Evolutionary conservation across 2,797 vertebrate genomes (phyloP).

Genomic region (Limosa lapponica): DNA sequence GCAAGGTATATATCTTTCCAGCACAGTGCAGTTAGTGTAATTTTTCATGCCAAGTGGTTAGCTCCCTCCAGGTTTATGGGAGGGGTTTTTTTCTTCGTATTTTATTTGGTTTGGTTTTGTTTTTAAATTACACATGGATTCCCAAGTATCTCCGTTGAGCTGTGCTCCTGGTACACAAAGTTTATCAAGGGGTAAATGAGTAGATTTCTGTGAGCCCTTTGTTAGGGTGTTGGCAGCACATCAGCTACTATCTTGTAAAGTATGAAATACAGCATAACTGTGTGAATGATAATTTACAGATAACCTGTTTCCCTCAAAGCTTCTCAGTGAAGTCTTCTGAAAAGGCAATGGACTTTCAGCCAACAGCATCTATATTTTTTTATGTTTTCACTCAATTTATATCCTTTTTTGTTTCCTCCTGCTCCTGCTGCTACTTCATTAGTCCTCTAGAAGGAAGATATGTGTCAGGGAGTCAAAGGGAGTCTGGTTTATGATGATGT

Average conservation of each 20-base stretch:
- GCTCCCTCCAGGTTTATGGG: not conserved
- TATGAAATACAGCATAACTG: not conserved
- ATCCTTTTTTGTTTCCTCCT: conserved; percentile 12
- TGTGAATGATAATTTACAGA: conserved; percentile 11
- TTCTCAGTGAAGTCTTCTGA: not conserved
- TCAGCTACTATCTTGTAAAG: not conserved
- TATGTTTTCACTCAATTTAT: conserved; percentile 39
- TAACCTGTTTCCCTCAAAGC: not conserved
- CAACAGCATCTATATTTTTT: not conserved
- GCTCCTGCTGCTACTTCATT: conserved; percentile 56
- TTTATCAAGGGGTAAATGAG: not conserved
- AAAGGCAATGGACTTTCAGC: conserved; percentile 5
- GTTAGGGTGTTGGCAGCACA: conserved; percentile 1
- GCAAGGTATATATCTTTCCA: not conserved
- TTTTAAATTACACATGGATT: not conserved
- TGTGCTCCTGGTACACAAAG: not conserved
- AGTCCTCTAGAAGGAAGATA: conserved; percentile 40
- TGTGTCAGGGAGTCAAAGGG: conserved; percentile 29
- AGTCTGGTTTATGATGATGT: conserved; percentile 50
- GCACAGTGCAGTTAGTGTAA: not conserved
- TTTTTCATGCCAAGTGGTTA: not conserved
- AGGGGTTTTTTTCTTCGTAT: not conserved
- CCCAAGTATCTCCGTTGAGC: not conserved
- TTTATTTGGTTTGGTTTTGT: not conserved
- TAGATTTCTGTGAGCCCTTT: conserved; percentile 23